phyloP scores from a whole-genome alignment of 2,888 invertebrate genomes.

The Epistrophe eligans region DNA sequence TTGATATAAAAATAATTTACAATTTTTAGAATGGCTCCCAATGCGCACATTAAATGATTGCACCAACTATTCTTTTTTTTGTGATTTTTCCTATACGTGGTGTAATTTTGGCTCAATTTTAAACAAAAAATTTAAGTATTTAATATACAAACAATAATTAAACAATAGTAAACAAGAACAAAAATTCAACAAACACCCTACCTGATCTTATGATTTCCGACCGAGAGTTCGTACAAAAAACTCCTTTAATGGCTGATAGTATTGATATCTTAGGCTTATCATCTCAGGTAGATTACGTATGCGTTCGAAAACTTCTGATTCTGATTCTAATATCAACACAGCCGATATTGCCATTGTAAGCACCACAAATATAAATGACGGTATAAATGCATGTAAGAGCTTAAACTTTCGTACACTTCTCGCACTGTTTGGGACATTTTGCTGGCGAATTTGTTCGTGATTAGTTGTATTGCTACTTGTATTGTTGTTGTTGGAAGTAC shows the following conservation, averaged over 20 bases:
- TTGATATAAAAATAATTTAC: background rate
- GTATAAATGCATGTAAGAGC: constrained; percentile 89
- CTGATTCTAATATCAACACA: constrained; percentile 91
- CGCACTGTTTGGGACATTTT: constrained; percentile 80
- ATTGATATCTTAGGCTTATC: constrained; percentile 89
- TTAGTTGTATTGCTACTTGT: constrained; percentile 57
- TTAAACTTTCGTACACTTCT: constrained; percentile 86
- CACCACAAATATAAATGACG: constrained; percentile 90
- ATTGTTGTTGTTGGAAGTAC: constrained; percentile 75
- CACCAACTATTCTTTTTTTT: background rate
- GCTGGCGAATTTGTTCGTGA: constrained; percentile 67
- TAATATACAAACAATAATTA: constrained; percentile 13
- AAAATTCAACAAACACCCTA: constrained; percentile 45
- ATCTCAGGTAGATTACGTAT: constrained; percentile 92
- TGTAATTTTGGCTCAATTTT: constrained; percentile 47
- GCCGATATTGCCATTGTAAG: constrained; percentile 88
- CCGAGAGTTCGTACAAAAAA: constrained; percentile 80
- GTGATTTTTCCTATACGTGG: background rate
- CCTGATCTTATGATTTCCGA: constrained; percentile 77
- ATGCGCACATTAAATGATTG: background rate
- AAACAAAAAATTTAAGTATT: background rate
- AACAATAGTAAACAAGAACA: constrained; percentile 10
- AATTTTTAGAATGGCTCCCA: constrained; percentile 1
- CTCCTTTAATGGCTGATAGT: constrained; percentile 93
- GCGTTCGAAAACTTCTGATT: constrained; percentile 88